phyloP scores from a whole-genome alignment of 2,113 vertebrate species.

The Thomomys bottae region DNA sequence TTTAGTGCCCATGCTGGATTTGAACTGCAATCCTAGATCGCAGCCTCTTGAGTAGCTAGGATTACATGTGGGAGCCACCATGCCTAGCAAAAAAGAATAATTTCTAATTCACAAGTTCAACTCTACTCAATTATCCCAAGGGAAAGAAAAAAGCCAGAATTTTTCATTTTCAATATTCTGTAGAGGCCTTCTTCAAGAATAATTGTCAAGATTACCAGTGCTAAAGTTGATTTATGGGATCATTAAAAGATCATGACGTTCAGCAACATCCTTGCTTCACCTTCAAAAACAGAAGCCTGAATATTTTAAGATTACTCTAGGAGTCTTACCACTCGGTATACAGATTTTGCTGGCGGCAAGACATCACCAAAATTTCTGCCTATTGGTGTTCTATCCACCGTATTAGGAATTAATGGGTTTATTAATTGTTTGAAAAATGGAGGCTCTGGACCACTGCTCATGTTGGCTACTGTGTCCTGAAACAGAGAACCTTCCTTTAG shows the following conservation, averaged over 20 bases:
- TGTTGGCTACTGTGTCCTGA: slow-evolving; percentile 86
- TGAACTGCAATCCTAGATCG: too few relatives aligned
- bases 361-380: slow-evolving; percentile 90
- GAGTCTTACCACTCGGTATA: slow-evolving; percentile 88
- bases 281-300: background rate
- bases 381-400: slow-evolving; percentile 81
- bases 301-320: background rate
- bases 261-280: background rate
- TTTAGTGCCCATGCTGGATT: too few relatives aligned
- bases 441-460: slow-evolving; percentile 90
- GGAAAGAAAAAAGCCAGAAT: background rate
- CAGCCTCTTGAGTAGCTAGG: too few relatives aligned
- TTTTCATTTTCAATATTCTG: background rate
- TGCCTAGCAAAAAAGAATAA: slow-evolving; percentile 34
- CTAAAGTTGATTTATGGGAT: background rate
- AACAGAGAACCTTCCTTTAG: slow-evolving; percentile 48
- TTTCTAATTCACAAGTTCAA: slow-evolving; percentile 49
- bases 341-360: slow-evolving; percentile 83
- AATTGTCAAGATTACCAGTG: slow-evolving; percentile 32
- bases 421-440: slow-evolving; percentile 86
- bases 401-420: slow-evolving; percentile 80
- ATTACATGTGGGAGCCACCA: too few relatives aligned
- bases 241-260: background rate
- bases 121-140: background rate
- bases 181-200: slow-evolving; percentile 2